Evolutionary conservation across 1,140 invertebrate genomes (phyloP), one percentile per base, ranked within the genome.

Genomic region (Drosophila parabipectinata): DNA sequence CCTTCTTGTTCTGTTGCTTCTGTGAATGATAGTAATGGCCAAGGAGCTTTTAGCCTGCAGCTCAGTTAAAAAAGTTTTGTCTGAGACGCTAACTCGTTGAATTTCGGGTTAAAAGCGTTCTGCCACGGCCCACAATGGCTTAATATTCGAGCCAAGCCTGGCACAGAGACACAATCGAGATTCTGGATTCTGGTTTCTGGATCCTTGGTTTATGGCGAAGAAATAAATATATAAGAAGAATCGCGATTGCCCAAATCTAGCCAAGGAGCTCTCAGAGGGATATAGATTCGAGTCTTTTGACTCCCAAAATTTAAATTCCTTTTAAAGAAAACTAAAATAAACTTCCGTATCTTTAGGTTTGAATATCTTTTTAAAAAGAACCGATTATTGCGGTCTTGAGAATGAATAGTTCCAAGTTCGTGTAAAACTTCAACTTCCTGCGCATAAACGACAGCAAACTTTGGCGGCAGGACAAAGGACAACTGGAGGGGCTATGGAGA

Each of bases 11-110:
- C 34, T 24, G 32, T 21, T 39, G 10, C 37, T 53, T 67, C 74
- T 84, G 80, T 84, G 74, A 84, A 83, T 84, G 80, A 84, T 84
- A 84, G 80, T 85, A 84, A 84, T 84, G 81, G 80, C 62, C 80
- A 58, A 64, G 67, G 62, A 63, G 76, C 80, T 68, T 84, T 84
- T 79, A 84, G 79, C 66, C 80, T 72, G 64, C 30, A 58, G 63
- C 80, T 47, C 54, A 84, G 76, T 62, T 84, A 77, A 84, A 69
- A 72, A 84, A 84, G 80, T 84, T 84, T 72, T 79, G 76, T 85
- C 80, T 84, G 77, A 84, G 80, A 84, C 77, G 80, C 63, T 64
- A 56, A 68, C 60, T 61, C 76, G 76, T 84, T 76, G 71, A 84
- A 57, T 83, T 83, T 83, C 51, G 76, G 79, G 79, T 79, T 82